A percentile compares a stretch with the other conserved stretches of the same genome.
These are phyloP conservation scores for Alauda arvensis DNA, from an alignment of 2,797 vertebrate species.

Conservation along the genomic window DNA sequence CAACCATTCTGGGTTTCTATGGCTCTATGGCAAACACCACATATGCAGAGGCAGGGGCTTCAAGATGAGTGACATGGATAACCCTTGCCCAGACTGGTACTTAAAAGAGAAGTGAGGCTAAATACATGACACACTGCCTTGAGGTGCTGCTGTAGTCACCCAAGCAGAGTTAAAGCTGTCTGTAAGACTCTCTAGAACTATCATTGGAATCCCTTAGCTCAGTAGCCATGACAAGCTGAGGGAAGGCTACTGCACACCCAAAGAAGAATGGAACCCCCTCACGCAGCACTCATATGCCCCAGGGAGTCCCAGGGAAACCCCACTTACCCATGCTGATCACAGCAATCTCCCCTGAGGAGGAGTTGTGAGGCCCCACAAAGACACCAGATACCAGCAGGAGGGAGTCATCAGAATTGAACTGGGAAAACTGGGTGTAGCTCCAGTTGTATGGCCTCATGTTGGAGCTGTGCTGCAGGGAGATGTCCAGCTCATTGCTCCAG, in stretches of 20 bases:
- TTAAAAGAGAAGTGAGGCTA: background rate
- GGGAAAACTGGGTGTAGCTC: slow-evolving; percentile 98
- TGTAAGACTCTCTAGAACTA: background rate
- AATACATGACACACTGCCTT: background rate
- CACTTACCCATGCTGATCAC: slow-evolving; percentile 91
- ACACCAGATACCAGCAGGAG: slow-evolving; percentile 93
- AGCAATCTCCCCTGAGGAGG: slow-evolving; percentile 92
- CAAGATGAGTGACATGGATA: accelerated
- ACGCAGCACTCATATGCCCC: background rate
- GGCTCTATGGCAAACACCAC: background rate
- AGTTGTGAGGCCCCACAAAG: slow-evolving; percentile 90
- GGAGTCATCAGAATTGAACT: slow-evolving; percentile 94
- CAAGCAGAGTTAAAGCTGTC: accelerated
- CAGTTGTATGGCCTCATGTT: slow-evolving; percentile 96
- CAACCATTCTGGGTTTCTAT: background rate
- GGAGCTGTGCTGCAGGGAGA: slow-evolving; percentile 89
- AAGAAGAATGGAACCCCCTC: background rate
- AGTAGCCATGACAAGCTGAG: background rate
- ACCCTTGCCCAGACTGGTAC: background rate
- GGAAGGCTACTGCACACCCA: background rate
- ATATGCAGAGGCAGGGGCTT: background rate
- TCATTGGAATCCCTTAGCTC: accelerated
- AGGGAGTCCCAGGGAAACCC: background rate
- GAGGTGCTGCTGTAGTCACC: background rate
- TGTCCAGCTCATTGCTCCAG: slow-evolving; percentile 86